Evolutionary conservation across 2,113 vertebrate genomes (phyloP).

Genomic region (Sorex araneus): DNA sequence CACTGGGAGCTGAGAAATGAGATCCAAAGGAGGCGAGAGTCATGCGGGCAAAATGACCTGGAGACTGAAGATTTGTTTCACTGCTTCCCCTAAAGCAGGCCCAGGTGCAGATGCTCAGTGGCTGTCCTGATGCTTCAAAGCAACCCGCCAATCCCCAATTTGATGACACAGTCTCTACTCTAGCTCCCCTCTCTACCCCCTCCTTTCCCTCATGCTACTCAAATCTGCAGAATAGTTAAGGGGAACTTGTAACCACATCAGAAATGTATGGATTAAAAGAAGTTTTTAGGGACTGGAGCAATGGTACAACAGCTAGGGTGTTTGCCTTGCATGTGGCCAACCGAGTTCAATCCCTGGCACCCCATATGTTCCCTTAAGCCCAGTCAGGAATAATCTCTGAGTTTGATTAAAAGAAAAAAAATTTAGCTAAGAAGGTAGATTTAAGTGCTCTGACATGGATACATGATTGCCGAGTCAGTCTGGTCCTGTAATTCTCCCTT

Average conservation of each 20-base stretch:
- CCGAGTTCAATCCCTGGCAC: too few relatives aligned
- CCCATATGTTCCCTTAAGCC: too few relatives aligned
- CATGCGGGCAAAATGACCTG: neutral
- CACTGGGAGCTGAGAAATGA: constrained; percentile 24
- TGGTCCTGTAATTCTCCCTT: constrained; percentile 18
- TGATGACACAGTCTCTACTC: neutral
- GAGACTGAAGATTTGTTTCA: neutral
- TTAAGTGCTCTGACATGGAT: neutral
- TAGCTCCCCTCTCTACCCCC: neutral
- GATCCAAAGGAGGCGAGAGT: neutral
- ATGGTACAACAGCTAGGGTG: neutral
- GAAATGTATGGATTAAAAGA: constrained; percentile 5
- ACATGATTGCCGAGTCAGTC: neutral
- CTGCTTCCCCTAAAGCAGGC: neutral
- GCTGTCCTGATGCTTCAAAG: neutral
- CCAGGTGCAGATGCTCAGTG: constrained; percentile 20
- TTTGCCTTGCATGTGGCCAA: too few relatives aligned
- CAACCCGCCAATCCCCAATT: neutral
- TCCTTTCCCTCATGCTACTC: neutral
- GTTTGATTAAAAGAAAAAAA: too few relatives aligned
- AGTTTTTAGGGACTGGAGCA: too few relatives aligned
- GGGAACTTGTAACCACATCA: neutral
- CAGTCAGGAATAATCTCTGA: neutral
- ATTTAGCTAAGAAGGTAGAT: neutral
- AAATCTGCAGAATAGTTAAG: constrained; percentile 10